Percentiles rank a stretch among this genome's conserved stretches.
Evolutionary conservation across 92 coral and sea anemone genomes (phyloP).

Genomic region (Porites evermanni): DNA sequence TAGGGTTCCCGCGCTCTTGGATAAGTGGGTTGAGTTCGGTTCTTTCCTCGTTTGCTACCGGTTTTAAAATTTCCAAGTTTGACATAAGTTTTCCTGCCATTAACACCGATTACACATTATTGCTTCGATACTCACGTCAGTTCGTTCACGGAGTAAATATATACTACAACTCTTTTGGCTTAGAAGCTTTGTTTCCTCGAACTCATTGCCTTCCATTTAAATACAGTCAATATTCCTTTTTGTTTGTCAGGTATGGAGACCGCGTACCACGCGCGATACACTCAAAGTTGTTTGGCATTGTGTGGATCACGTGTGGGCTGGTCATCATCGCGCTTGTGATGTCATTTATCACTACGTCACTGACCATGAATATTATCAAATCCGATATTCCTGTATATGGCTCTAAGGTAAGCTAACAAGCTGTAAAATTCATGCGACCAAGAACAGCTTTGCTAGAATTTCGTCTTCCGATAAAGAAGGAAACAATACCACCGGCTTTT

Average conservation of each 20-base stretch:
- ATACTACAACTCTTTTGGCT: too few relatives aligned
- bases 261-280: conserved; percentile 81
- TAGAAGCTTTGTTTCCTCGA: too few relatives aligned
- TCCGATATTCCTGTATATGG: conserved; percentile 83
- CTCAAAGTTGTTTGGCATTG: conserved; percentile 73
- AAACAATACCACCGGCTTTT: too few relatives aligned
- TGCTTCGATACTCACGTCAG: neutral
- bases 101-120: neutral
- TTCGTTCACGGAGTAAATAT: neutral
- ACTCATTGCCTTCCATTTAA: too few relatives aligned
- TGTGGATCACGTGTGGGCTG: conserved; percentile 89
- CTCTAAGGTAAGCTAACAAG: conserved; percentile 88
- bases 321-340: conserved; percentile 86
- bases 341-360: conserved; percentile 90
- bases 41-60: neutral
- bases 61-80: neutral
- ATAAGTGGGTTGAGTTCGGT: neutral
- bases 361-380: conserved; percentile 80
- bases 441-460: conserved; percentile 69
- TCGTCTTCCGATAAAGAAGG: too few relatives aligned
- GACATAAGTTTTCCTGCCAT: neutral
- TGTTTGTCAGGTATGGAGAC: conserved; percentile 83
- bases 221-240: too few relatives aligned
- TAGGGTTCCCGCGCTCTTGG: neutral
- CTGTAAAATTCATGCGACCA: conserved; percentile 45